Conservation (phyloP, 2,888 invertebrate genomes). For the Thelaira solivaga region DNA sequence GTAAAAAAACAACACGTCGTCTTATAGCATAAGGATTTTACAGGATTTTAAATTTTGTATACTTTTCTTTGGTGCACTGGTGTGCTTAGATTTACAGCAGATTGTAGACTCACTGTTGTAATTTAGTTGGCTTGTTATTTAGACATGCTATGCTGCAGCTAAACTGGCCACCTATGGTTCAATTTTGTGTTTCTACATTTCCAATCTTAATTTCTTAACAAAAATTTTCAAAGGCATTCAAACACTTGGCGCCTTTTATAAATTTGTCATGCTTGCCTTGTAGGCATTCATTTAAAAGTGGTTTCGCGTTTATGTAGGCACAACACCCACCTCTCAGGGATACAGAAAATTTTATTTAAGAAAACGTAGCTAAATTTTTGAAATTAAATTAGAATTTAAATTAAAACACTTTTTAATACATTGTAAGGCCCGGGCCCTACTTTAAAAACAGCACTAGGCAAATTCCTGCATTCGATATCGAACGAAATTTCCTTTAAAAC, state of each 20-base stretch:
- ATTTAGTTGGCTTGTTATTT: slow-evolving; percentile 17
- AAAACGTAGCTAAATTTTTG: no score
- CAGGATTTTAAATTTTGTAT: slow-evolving; percentile 18
- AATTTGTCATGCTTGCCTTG: slow-evolving; percentile 35
- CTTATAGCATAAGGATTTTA: slow-evolving; percentile 32
- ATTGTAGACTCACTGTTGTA: slow-evolving; percentile 11
- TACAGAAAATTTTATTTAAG: no score
- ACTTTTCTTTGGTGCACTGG: slow-evolving; percentile 1
- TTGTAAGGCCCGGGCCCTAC: no score
- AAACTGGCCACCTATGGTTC: slow-evolving; percentile 48
- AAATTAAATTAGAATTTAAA: no score
- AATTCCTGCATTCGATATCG: no score
- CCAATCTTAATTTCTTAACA: background rate
- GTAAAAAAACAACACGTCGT: background rate
- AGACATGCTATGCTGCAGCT: slow-evolving; percentile 29
- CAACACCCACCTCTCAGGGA: no score
- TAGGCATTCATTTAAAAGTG: background rate
- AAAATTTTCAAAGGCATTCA: slow-evolving; percentile 32
- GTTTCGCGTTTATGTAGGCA: no score
- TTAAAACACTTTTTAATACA: no score
- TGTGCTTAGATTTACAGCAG: slow-evolving; percentile 24
- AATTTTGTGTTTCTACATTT: background rate
- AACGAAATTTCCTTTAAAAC: no score
- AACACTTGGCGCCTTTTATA: slow-evolving; percentile 53
- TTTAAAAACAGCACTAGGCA: no score